Percentiles rank a stretch among this genome's conserved stretches.
phyloP scores from a whole-genome alignment of 2,797 vertebrate species.

The Pipistrellus nathusii region DNA sequence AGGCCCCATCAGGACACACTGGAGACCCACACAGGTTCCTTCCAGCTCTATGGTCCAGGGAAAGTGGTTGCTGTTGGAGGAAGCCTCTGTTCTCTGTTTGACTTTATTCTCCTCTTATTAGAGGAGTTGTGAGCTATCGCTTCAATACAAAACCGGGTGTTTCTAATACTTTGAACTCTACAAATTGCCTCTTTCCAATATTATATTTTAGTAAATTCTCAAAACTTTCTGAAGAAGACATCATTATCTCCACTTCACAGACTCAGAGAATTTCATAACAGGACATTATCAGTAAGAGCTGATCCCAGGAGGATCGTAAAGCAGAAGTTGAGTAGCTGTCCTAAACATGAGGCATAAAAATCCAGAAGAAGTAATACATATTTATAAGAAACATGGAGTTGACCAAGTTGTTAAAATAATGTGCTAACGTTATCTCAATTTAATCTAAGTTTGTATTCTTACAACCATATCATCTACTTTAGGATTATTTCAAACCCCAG shows the following conservation, averaged over 20 bases:
- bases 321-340: background rate
- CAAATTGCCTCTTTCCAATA: background rate
- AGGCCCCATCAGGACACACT: background rate
- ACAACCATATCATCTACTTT: background rate
- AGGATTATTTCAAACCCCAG: background rate
- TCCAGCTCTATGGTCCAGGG: background rate
- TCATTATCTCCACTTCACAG: background rate
- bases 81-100: background rate
- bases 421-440: background rate
- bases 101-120: background rate
- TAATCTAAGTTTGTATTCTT: background rate
- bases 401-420: background rate
- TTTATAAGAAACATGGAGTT: background rate
- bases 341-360: background rate
- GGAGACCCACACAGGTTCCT: background rate
- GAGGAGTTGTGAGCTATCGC: background rate
- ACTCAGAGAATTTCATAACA: background rate
- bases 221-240: background rate
- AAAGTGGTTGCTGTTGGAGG: background rate
- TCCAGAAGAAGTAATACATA: background rate
- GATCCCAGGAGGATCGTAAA: background rate
- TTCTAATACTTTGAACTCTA: background rate
- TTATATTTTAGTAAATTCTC: constrained; percentile 8
- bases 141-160: background rate
- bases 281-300: background rate